Evolutionary conservation across 2,113 vertebrate species (phyloP).

Genomic region (Boulengeromyrus knoepffleri): DNA sequence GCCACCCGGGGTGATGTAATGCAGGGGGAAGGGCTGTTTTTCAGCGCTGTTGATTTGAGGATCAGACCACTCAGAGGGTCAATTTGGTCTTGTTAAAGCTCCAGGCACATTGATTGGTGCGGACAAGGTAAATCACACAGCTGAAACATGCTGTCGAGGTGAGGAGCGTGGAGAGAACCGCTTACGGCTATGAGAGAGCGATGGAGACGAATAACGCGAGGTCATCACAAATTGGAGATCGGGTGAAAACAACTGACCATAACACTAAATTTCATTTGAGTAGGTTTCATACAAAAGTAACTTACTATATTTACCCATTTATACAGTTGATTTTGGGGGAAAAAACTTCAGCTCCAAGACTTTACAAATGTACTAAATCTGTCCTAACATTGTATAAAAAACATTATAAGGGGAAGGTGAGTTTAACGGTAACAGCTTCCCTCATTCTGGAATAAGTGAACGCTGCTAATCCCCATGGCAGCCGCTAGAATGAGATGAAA

Average conservation of each 20-base stretch:
- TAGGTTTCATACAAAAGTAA: neutral
- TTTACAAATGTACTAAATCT: neutral
- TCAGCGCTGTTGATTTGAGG: neutral
- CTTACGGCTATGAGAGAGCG: neutral
- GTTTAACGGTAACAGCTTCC: neutral
- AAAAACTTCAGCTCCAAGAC: neutral
- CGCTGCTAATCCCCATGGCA: neutral
- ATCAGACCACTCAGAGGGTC: conserved; percentile 1
- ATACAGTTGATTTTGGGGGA: neutral
- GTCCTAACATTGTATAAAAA: neutral
- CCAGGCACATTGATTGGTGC: neutral
- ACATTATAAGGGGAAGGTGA: neutral
- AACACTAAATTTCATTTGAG: neutral
- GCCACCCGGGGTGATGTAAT: neutral
- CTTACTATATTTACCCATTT: neutral
- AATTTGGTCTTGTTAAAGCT: conserved; percentile 18
- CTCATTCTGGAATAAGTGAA: neutral
- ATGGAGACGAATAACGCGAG: neutral
- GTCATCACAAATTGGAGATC: neutral
- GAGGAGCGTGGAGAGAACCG: neutral
- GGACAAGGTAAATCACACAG: conserved; percentile 11
- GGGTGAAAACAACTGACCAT: neutral
- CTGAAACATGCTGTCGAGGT: neutral
- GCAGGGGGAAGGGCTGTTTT: neutral
- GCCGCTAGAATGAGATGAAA: neutral